Evolutionary conservation across 2,797 vertebrate species (phyloP), one percentile per base, ranked within the genome.

Genomic region (Setipinna tenuifilis): DNA sequence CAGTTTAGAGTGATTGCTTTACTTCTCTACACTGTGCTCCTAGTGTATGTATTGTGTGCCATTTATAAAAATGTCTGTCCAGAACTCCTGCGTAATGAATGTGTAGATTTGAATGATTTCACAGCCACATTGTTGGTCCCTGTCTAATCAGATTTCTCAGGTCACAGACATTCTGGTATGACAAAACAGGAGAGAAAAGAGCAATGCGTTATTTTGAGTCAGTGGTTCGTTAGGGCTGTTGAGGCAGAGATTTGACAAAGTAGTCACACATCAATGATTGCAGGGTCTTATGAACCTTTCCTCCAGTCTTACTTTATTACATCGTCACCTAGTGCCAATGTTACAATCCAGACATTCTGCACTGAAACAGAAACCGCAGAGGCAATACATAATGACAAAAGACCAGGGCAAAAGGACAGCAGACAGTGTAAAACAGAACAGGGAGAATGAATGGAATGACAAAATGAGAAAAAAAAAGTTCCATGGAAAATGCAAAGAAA

Each of bases 231-330:
- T 54, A 7, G 50, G 50, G 50, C 50, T 54, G 50, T 10, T 3
- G 50, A 54, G 9, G 9, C 50, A 54, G 50, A 7, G 50, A 9
- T 54, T 54, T 9, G 41, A 25, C 28, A 12, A 35, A 25, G 31
- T 16, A 84, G 12, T 31, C 41, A 75, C 10, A 44, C 12, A 75
- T 21, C 7, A 25, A 84, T 16, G n/a, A 35, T 31, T 41, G 31
- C 35, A 21, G 71, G 31, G 17, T 78, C 35, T 78, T 78, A 78
- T 44, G 31, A 78, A 78, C 71, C 71, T 78, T 78, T 78, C 71
- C 71, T 78, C 71, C 71, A 78, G 71, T 44, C 71, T 78, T 17
- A 78, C 71, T 78, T 78, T 78, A 78, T 78, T 78, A 44, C 71
- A 78, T 78, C 6, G 31, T 44, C 71, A 78, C 71, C 71, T 78